phyloP scores from a whole-genome alignment of 1,140 invertebrate genomes.

The Drosophila subpulchrella region DNA sequence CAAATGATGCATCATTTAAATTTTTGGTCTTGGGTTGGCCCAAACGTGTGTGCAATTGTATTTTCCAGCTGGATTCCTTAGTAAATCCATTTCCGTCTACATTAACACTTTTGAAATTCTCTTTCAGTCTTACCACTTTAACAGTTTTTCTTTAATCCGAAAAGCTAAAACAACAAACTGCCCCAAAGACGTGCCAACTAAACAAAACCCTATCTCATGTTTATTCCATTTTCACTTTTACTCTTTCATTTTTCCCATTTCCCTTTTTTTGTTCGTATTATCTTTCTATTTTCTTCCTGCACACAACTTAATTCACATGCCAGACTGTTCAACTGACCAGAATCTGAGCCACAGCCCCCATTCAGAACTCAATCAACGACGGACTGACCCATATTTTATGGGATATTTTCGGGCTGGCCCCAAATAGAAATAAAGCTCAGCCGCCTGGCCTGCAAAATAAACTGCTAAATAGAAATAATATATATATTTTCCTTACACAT shows the following conservation, averaged over 20 bases:
- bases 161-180: conserved; percentile 42
- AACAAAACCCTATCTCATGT: conserved; percentile 33
- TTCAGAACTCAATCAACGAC: conserved; percentile 70
- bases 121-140: background rate
- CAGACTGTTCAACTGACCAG: conserved; percentile 25
- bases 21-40: no score
- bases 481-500: conserved; percentile 6
- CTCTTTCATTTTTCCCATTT: conserved; percentile 10
- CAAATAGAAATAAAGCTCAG: conserved; percentile 59
- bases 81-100: conserved; percentile 1
- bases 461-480: conserved; percentile 20
- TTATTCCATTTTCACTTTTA: conserved; percentile 52
- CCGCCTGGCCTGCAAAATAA: conserved; percentile 46
- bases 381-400: conserved; percentile 72
- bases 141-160: conserved; percentile 1
- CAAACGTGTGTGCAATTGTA: no score
- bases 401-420: conserved; percentile 54
- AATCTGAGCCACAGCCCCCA: conserved; percentile 27
- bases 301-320: conserved; percentile 54
- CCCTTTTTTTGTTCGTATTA: conserved; percentile 16
- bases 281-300: conserved; percentile 31
- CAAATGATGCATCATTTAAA: no score
- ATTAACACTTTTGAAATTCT: background rate
- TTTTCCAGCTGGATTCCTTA: background rate
- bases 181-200: conserved; percentile 43